A percentile compares a stretch with the other conserved stretches of the same genome.
Conservation (phyloP, 2,113 vertebrate species). For the Oceanodroma tethys region DNA sequence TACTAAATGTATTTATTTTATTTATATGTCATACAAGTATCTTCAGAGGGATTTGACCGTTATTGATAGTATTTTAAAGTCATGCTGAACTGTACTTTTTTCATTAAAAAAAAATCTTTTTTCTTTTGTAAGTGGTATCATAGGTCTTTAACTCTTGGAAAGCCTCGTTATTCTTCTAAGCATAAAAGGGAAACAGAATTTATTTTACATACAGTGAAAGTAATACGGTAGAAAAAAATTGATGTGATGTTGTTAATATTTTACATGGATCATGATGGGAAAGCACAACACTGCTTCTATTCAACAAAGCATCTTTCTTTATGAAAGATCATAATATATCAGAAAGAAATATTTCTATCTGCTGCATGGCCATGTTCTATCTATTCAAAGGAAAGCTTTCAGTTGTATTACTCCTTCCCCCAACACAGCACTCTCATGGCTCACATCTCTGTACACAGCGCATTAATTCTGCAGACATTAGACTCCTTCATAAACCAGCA, state of each 20-base stretch:
- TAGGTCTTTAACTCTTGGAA: background rate
- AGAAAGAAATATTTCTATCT: conserved; percentile 31
- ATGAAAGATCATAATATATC: conserved; percentile 52
- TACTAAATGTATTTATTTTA: background rate
- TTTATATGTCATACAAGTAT: background rate
- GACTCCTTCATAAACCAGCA: background rate
- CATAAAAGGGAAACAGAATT: background rate
- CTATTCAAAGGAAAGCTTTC: background rate
- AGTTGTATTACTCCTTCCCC: background rate
- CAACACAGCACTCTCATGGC: background rate
- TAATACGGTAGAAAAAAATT: background rate
- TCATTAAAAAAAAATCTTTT: background rate
- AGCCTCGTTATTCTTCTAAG: background rate
- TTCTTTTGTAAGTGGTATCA: background rate
- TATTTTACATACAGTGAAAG: background rate
- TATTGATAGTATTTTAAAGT: background rate
- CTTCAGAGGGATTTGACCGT: background rate
- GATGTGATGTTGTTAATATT: background rate
- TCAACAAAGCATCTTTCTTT: background rate
- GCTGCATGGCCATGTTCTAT: background rate
- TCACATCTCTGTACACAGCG: background rate
- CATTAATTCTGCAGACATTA: background rate
- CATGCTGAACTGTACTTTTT: background rate
- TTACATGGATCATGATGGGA: background rate
- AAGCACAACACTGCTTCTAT: background rate